Conservation (phyloP, 1,140 invertebrate species). For the Cylas formicarius region DNA sequence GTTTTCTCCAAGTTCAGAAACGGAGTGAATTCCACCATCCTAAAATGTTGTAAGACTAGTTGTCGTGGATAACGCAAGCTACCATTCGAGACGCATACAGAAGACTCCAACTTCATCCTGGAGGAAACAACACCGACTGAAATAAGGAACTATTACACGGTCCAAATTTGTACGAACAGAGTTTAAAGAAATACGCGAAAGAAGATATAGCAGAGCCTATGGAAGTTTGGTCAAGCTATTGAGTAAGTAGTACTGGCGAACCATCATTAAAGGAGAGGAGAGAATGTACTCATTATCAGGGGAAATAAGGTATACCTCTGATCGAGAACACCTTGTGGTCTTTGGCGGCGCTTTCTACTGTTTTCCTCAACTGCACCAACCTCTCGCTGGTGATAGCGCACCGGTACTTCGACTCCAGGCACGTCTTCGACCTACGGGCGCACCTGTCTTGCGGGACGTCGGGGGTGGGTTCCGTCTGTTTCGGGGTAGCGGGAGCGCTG, state of each 20-base stretch:
- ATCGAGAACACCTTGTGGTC: slow-evolving; percentile 48
- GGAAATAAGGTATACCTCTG: slow-evolving; percentile 40
- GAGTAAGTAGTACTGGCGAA: too few relatives aligned
- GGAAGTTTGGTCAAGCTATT: not conserved
- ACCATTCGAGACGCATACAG: too few relatives aligned
- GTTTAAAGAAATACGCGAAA: too few relatives aligned
- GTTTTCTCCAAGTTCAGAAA: not conserved
- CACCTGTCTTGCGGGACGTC: slow-evolving; percentile 23
- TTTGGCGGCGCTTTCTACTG: slow-evolving; percentile 46
- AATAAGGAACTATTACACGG: too few relatives aligned
- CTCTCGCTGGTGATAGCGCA: slow-evolving; percentile 43
- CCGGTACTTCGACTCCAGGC: slow-evolving; percentile 29
- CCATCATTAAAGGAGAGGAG: too few relatives aligned
- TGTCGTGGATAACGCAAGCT: too few relatives aligned
- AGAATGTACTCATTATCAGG: not conserved
- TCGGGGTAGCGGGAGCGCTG: slow-evolving; percentile 21
- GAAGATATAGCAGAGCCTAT: not conserved
- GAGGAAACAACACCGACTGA: too few relatives aligned
- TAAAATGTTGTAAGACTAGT: too few relatives aligned
- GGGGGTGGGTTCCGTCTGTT: slow-evolving; percentile 16
- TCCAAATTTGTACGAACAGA: too few relatives aligned
- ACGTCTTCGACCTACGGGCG: slow-evolving; percentile 27
- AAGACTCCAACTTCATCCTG: too few relatives aligned
- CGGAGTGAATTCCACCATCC: too few relatives aligned
- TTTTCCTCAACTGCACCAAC: slow-evolving; percentile 42